Evolutionary conservation across 2,888 invertebrate genomes (phyloP).

Genomic region (Nebria brevicollis): DNA sequence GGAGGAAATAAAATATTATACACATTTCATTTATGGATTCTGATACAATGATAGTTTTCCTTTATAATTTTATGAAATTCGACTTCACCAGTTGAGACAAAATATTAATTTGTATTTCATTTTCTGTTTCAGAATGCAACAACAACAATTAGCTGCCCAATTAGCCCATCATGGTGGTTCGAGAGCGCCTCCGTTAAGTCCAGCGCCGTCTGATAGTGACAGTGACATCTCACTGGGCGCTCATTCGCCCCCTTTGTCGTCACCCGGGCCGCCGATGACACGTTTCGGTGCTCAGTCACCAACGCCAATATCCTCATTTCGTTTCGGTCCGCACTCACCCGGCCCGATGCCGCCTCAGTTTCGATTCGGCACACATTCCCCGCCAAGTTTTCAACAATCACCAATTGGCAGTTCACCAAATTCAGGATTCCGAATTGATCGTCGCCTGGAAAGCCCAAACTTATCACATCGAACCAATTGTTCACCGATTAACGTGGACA

Average conservation of each 20-base stretch:
- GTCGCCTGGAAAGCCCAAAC: constrained; percentile 52
- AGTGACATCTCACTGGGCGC: constrained; percentile 63
- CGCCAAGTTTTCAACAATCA: constrained; percentile 54
- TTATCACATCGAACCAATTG: constrained; percentile 7
- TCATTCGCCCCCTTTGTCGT: constrained; percentile 61
- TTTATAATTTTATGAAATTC: no score
- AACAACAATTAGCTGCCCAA: constrained; percentile 61
- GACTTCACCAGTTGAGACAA: no score
- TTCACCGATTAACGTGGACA: constrained; percentile 58
- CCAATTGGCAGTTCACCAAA: constrained; percentile 51
- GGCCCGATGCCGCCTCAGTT: constrained; percentile 63
- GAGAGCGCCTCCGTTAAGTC: constrained; percentile 58
- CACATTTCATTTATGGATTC: background rate
- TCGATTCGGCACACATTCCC: constrained; percentile 59
- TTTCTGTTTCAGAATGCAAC: constrained; percentile 62
- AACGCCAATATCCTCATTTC: constrained; percentile 59
- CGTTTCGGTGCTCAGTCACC: constrained; percentile 56
- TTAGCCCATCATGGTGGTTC: constrained; percentile 59
- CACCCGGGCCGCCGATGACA: constrained; percentile 59
- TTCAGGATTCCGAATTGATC: constrained; percentile 55
- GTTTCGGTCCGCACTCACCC: constrained; percentile 63
- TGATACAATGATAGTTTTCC: background rate
- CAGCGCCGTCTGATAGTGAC: constrained; percentile 61
- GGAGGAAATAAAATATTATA: no score
- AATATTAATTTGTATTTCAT: constrained; percentile 26